Percentiles rank a stretch among this genome's conserved stretches.
Evolutionary conservation across 2,113 vertebrate genomes (phyloP).

Genomic region (Engystomops pustulosus): DNA sequence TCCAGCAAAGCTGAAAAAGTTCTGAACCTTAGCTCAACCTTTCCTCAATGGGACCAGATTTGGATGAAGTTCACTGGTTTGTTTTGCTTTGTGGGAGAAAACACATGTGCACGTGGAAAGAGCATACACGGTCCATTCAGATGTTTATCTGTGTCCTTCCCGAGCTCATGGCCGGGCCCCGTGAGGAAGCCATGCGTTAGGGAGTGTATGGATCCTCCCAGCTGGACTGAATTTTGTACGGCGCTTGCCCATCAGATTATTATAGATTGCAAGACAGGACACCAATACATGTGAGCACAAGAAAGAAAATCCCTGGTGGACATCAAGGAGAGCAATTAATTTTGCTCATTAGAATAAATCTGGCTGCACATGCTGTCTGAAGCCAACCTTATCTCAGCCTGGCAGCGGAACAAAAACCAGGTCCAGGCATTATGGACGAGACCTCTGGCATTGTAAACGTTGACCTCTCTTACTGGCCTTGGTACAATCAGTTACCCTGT

Average conservation of each 20-base stretch:
- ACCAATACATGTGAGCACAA: neutral
- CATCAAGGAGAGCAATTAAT: slow-evolving; percentile 29
- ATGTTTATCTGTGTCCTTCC: neutral
- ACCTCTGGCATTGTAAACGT: slow-evolving; percentile 24
- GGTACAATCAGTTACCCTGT: slow-evolving; percentile 49
- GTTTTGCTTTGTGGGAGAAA: neutral
- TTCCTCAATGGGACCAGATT: too few species aligned
- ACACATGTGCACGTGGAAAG: neutral
- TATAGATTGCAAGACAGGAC: neutral
- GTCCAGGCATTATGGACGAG: slow-evolving; percentile 32
- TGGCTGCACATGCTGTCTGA: slow-evolving; percentile 12
- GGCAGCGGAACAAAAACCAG: slow-evolving; percentile 40
- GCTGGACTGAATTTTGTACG: neutral
- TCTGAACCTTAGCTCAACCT: too few species aligned
- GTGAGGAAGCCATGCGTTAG: neutral
- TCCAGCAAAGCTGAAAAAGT: too few species aligned
- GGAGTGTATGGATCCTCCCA: neutral
- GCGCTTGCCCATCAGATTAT: neutral
- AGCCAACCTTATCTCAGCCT: slow-evolving; percentile 33
- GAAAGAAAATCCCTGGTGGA: neutral
- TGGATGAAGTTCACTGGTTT: too few species aligned
- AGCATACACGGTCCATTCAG: neutral
- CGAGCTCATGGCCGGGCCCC: neutral
- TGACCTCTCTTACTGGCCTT: slow-evolving; percentile 29
- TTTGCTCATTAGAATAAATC: slow-evolving; percentile 23